Evolutionary conservation across 2,888 invertebrate species (phyloP).

Genomic region (Rhopalosiphum nymphaeae): DNA sequence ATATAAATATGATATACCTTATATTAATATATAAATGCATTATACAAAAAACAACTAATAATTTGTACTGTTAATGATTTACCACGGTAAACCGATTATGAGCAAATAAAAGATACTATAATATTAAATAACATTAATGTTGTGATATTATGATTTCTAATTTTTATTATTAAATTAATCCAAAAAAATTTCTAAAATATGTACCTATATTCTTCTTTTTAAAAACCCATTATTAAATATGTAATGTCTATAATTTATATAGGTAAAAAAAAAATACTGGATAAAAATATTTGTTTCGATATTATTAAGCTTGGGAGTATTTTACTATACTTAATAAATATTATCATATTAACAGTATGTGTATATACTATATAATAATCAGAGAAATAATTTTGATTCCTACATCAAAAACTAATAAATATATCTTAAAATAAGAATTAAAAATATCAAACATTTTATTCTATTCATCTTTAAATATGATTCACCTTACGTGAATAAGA

Average conservation of each 20-base stretch:
- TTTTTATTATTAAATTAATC: too few species aligned
- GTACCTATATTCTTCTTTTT: not conserved
- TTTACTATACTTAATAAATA: not conserved
- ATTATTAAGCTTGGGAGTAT: not conserved
- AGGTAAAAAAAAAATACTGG: not conserved
- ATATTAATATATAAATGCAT: too few species aligned
- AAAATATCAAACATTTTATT: not conserved
- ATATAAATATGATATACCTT: too few species aligned
- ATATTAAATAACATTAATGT: too few species aligned
- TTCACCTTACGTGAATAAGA: not conserved
- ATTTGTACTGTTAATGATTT: too few species aligned
- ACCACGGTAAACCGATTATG: too few species aligned
- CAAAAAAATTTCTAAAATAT: too few species aligned
- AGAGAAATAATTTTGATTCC: not conserved
- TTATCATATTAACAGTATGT: not conserved
- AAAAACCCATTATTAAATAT: not conserved
- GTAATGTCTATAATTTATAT: not conserved
- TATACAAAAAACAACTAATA: too few species aligned
- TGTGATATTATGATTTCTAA: too few species aligned
- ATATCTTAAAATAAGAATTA: not conserved
- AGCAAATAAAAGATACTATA: too few species aligned
- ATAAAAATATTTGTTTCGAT: not conserved
- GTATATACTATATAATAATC: not conserved
- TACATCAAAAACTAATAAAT: not conserved
- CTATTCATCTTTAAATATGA: not conserved